Evolutionary conservation across 2,113 vertebrate genomes (phyloP).

Genomic region (Ellobius talpinus): DNA sequence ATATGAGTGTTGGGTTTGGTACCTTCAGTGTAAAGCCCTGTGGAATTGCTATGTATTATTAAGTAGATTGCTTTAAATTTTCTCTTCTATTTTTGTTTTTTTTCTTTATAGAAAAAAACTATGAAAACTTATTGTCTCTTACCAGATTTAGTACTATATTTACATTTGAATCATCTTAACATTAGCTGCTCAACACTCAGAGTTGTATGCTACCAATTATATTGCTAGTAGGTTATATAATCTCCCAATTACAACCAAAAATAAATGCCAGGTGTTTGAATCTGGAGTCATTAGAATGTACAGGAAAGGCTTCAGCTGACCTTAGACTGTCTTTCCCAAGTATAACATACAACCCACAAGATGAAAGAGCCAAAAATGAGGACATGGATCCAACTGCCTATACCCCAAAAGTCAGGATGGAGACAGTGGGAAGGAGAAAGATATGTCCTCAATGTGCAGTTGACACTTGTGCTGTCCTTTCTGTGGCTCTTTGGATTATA

Average conservation of each 20-base stretch:
- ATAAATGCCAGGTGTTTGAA: conserved; percentile 57
- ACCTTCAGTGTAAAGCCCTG: neutral
- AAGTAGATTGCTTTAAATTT: conserved; percentile 8
- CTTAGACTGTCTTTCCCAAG: neutral
- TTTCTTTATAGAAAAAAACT: conserved; percentile 26
- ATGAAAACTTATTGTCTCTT: neutral
- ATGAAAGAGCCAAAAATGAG: conserved; percentile 24
- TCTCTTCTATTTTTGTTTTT: conserved; percentile 1
- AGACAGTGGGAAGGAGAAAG: neutral
- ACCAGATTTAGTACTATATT: neutral
- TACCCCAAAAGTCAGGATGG: fast-evolving
- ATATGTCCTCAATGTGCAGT: fast-evolving
- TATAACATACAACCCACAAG: conserved; percentile 33
- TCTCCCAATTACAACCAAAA: conserved; percentile 76
- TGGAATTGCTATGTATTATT: neutral
- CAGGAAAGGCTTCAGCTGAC: neutral
- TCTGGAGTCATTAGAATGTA: conserved; percentile 67
- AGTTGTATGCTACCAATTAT: conserved; percentile 16
- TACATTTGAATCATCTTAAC: conserved; percentile 42
- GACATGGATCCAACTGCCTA: neutral
- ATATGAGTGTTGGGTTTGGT: neutral
- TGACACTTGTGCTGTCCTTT: neutral
- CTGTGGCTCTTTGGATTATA: neutral
- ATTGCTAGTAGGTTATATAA: conserved; percentile 73
- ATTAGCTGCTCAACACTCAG: neutral